Percentiles rank a stretch among this genome's conserved stretches.
phyloP scores from a whole-genome alignment of 2,888 invertebrate genomes.

The Atethmia centrago region DNA sequence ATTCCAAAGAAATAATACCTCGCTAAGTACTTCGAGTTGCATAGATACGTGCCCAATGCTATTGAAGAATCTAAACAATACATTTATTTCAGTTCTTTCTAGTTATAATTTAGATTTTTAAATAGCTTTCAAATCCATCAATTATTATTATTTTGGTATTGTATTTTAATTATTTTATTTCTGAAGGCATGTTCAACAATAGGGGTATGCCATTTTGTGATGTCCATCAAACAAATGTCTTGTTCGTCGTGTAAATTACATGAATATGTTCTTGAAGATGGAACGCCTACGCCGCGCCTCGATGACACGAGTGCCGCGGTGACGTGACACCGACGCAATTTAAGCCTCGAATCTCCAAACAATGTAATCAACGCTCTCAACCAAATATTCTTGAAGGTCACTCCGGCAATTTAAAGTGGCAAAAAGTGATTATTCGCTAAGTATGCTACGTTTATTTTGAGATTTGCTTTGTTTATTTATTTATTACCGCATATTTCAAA shows the following conservation, averaged over 20 bases:
- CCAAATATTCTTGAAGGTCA: constrained; percentile 54
- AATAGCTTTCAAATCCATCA: neutral
- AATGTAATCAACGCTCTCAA: constrained; percentile 49
- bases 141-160: neutral
- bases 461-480: constrained; percentile 13
- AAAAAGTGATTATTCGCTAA: constrained; percentile 42
- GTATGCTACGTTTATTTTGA: constrained; percentile 24
- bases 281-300: constrained; percentile 4
- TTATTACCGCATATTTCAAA: neutral
- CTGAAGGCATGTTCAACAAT: neutral
- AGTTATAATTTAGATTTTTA: neutral
- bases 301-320: neutral
- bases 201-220: neutral
- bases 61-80: neutral
- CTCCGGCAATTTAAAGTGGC: constrained; percentile 34
- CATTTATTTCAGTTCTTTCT: neutral
- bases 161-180: neutral
- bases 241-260: constrained; percentile 9
- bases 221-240: neutral
- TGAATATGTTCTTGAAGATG: constrained; percentile 15
- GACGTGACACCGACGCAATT: constrained; percentile 18
- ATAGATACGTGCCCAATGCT: constrained; percentile 7
- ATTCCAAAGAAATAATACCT: neutral
- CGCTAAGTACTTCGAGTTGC: neutral
- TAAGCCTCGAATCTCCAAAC: constrained; percentile 38